phyloP scores from a whole-genome alignment of 2,888 invertebrate species.

The Agrotis puta region DNA sequence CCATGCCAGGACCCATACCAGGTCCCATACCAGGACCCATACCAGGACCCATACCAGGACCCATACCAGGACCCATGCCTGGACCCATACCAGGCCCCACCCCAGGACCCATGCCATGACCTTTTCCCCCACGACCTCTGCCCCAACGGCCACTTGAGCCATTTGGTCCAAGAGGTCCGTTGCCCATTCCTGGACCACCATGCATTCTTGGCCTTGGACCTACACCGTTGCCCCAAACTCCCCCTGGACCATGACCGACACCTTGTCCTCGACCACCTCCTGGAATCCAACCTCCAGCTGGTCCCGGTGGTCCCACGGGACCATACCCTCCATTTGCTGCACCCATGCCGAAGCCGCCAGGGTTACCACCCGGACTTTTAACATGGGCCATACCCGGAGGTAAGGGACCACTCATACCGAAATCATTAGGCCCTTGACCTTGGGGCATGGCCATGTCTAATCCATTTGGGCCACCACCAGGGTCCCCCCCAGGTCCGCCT shows the following conservation, averaged over 20 bases:
- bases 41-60: not conserved
- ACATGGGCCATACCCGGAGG: not conserved
- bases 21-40: not conserved
- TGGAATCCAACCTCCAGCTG: slow-evolving; percentile 5
- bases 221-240: not conserved
- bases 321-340: not conserved
- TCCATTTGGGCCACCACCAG: not conserved
- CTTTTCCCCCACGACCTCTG: not conserved
- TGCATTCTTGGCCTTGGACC: not conserved
- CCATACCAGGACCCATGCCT: no score
- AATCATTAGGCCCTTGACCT: not conserved
- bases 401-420: not conserved
- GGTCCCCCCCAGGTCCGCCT: not conserved
- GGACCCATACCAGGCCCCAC: no score
- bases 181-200: not conserved
- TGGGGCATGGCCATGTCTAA: not conserved
- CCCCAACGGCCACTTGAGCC: not conserved
- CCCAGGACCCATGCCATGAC: not conserved
- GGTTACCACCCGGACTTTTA: not conserved
- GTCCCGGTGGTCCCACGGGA: slow-evolving; percentile 18
- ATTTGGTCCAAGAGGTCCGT: not conserved
- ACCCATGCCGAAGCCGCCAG: no score
- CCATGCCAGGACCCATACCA: not conserved
- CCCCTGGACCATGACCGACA: no score
- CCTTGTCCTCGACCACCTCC: not conserved